A percentile compares a stretch with the other conserved stretches of the same genome.
Evolutionary conservation across 2,888 invertebrate genomes (phyloP).

Genomic region (Epinotia brunnichana): DNA sequence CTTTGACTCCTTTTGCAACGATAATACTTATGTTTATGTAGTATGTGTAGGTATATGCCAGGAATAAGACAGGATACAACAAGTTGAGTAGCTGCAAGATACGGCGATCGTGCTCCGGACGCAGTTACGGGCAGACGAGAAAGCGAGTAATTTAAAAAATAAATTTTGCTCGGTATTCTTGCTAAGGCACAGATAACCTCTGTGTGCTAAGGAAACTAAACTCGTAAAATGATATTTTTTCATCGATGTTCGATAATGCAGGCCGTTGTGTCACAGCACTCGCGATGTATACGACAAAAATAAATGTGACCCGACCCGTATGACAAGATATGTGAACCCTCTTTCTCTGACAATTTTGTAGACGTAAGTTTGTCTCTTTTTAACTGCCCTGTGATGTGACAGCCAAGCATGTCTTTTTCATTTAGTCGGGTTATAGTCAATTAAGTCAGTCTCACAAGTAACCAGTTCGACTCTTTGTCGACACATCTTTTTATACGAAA

Average conservation of each 20-base stretch:
- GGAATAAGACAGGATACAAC: too few species aligned
- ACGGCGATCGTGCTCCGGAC: too few species aligned
- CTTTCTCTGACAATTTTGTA: background rate
- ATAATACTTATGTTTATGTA: too few species aligned
- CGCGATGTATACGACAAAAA: constrained; percentile 7
- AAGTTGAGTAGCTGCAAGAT: too few species aligned
- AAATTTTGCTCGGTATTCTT: too few species aligned
- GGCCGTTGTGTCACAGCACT: background rate
- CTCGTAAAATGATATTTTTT: background rate
- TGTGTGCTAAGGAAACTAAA: background rate
- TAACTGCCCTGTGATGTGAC: constrained; percentile 9
- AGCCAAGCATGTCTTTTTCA: constrained; percentile 26
- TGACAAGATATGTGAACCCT: background rate
- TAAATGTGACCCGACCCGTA: background rate
- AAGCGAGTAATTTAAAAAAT: too few species aligned
- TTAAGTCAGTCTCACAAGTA: constrained; percentile 18
- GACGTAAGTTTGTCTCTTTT: constrained; percentile 18
- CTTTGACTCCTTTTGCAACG: too few species aligned
- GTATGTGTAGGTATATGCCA: too few species aligned
- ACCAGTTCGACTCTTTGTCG: constrained; percentile 33
- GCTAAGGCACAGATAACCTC: too few species aligned
- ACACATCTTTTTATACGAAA: constrained; percentile 35
- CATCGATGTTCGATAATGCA: too few species aligned
- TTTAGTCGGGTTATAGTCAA: constrained; percentile 45
- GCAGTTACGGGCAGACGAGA: too few species aligned